Conservation (phyloP, 1,140 invertebrate genomes). For the Wasmannia auropunctata region DNA sequence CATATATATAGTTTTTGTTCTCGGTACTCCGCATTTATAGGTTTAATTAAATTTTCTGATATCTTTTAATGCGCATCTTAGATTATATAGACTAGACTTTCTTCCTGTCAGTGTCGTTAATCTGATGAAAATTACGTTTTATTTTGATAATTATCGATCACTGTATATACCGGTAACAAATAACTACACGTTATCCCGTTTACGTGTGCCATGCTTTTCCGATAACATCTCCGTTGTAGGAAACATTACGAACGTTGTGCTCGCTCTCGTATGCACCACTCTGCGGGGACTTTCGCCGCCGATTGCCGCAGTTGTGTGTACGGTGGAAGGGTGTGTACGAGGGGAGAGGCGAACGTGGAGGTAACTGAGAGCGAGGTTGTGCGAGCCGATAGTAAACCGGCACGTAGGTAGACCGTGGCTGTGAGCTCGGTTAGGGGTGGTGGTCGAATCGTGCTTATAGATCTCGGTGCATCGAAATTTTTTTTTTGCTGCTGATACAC, state of each 20-base stretch:
- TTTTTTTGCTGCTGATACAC: constrained; percentile 38
- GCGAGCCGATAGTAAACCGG: constrained; percentile 54
- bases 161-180: not conserved
- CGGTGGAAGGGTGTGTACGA: not conserved
- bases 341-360: not conserved
- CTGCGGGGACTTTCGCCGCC: constrained; percentile 37
- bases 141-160: not conserved
- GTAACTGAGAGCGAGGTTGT: constrained; percentile 41
- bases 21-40: not conserved
- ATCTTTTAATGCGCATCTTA: not conserved
- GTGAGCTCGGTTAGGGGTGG: constrained; percentile 21
- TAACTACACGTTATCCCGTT: not conserved
- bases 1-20: not conserved
- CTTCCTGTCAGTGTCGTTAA: not conserved
- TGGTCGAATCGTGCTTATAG: constrained; percentile 28
- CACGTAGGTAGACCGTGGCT: constrained; percentile 54
- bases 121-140: not conserved
- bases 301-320: constrained; percentile 29
- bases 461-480: constrained; percentile 33
- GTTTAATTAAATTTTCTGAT: not conserved
- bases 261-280: constrained; percentile 45
- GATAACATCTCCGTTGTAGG: constrained; percentile 32
- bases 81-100: not conserved
- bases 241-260: constrained; percentile 34
- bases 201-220: not conserved